Conservation (phyloP, 2,888 invertebrate species). For the Drosophila parthenogenetica region DNA sequence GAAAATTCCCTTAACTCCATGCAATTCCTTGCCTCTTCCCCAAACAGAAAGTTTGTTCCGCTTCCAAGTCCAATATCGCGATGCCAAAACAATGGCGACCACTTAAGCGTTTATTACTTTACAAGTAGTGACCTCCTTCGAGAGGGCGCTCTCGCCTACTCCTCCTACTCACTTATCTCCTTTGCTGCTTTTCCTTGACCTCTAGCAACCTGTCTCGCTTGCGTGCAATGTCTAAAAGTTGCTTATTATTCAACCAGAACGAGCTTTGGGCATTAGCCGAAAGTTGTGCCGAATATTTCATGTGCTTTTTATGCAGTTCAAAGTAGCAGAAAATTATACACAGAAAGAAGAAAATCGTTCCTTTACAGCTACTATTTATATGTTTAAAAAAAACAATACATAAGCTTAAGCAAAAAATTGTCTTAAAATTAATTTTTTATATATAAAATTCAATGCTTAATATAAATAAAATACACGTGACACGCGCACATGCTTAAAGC, state of each 20-base stretch:
- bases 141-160: neutral
- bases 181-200: neutral
- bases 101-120: slow-evolving; percentile 70
- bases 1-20: neutral
- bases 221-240: slow-evolving; percentile 53
- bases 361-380: no score
- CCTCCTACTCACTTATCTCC: neutral
- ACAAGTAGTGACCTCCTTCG: slow-evolving; percentile 33
- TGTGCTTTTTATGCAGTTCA: slow-evolving; percentile 19
- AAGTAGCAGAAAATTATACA: neutral
- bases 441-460: no score
- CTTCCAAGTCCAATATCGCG: slow-evolving; percentile 25
- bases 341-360: neutral
- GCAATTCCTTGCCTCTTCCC: neutral
- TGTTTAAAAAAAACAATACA: neutral
- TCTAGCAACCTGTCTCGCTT: slow-evolving; percentile 25
- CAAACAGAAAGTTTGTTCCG: slow-evolving; percentile 7
- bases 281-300: slow-evolving; percentile 52
- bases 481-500: slow-evolving; percentile 16
- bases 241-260: slow-evolving; percentile 41
- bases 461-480: neutral
- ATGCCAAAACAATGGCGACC: slow-evolving; percentile 52
- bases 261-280: slow-evolving; percentile 64
- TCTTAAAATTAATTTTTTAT: no score
- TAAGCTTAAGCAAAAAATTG: neutral